Conservation (phyloP, 35 echinoderm and acorn worm species). For the Holothuria glaberrima region DNA sequence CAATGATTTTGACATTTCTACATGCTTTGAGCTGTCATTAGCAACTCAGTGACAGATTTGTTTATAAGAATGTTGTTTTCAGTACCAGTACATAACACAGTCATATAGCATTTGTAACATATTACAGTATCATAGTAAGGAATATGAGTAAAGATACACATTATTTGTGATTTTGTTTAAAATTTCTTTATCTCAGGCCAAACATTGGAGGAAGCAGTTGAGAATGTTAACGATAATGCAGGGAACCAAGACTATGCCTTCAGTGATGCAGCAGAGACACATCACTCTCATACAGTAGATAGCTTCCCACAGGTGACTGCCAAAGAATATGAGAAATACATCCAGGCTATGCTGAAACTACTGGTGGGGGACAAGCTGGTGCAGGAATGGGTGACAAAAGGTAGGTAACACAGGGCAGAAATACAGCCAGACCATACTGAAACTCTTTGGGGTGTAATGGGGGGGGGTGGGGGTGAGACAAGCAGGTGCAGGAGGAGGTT, state of each 20-base stretch:
- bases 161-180: no score
- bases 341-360: conserved; percentile 89
- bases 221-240: conserved; percentile 10
- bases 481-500: no score
- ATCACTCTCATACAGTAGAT: conserved; percentile 84
- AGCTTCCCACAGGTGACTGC: conserved; percentile 75
- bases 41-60: no score
- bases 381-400: conserved; percentile 72
- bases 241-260: conserved; percentile 46
- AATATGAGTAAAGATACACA: no score
- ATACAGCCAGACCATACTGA: no score
- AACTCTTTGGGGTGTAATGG: background rate
- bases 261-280: conserved; percentile 83
- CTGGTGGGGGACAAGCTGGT: conserved; percentile 73
- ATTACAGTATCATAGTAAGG: no score
- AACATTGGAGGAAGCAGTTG: background rate
- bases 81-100: no score
- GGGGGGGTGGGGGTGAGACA: background rate
- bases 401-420: conserved; percentile 11
- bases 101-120: no score
- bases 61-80: no score
- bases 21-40: no score
- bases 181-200: no score
- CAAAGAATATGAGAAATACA: conserved; percentile 81
- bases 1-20: no score